phyloP scores from a whole-genome alignment of 2,797 vertebrate species.

The Muraenolepis orangiensis region DNA sequence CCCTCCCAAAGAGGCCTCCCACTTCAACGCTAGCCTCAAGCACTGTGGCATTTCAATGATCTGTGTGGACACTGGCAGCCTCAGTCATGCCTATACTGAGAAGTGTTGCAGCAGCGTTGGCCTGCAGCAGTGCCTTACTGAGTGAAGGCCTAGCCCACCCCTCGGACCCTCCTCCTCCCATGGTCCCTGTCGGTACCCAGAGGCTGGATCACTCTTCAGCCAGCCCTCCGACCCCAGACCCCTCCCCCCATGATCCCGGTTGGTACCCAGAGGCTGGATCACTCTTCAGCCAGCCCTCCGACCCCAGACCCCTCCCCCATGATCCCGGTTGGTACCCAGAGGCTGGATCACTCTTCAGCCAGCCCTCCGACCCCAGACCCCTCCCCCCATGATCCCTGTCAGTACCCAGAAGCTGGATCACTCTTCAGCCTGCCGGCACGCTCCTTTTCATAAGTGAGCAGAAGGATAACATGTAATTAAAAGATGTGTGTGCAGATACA shows the following conservation, averaged over 20 bases:
- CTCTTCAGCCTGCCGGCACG: too few species aligned
- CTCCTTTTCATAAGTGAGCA: conserved; percentile 14
- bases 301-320: conserved; percentile 13
- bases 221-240: too few species aligned
- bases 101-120: conserved; percentile 68
- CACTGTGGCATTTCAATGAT: conserved; percentile 85
- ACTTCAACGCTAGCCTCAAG: conserved; percentile 88
- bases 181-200: conserved; percentile 14
- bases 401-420: too few species aligned
- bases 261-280: too few species aligned
- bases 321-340: conserved; percentile 12
- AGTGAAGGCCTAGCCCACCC: conserved; percentile 60
- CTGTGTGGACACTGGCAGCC: conserved; percentile 79
- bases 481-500: background rate
- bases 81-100: conserved; percentile 80
- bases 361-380: too few species aligned
- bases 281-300: background rate
- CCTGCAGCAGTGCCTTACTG: conserved; percentile 81
- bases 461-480: conserved; percentile 23
- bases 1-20: conserved; percentile 77
- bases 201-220: conserved; percentile 6
- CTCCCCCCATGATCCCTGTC: too few species aligned
- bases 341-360: conserved; percentile 8
- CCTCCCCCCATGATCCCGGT: too few species aligned
- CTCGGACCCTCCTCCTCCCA: conserved; percentile 12